Evolutionary conservation across 2,113 vertebrate species (phyloP).

Genomic region (Tupaia tana): DNA sequence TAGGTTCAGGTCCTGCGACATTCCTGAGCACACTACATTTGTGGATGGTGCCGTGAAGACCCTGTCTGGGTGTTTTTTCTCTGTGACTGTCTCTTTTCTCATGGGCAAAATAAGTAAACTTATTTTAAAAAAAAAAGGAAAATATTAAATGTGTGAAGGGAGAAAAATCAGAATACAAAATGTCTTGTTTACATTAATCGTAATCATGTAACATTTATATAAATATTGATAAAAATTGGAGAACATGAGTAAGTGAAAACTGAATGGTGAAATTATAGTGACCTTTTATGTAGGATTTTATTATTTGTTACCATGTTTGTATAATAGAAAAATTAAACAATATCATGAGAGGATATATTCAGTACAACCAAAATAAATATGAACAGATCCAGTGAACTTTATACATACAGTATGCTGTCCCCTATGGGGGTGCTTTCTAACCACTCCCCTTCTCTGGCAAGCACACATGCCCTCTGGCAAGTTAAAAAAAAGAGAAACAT

Average conservation of each 20-base stretch:
- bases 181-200: background rate
- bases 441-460: no score
- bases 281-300: constrained; percentile 37
- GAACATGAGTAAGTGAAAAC: background rate
- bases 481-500: background rate
- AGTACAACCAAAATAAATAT: background rate
- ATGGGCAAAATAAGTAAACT: no score
- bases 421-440: no score
- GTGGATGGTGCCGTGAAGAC: no score
- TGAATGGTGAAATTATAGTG: background rate
- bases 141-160: background rate
- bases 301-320: constrained; percentile 15
- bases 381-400: background rate
- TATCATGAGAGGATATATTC: background rate
- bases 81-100: no score
- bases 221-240: constrained; percentile 20
- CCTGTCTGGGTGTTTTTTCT: no score
- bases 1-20: no score
- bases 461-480: no score
- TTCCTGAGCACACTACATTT: no score
- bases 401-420: background rate
- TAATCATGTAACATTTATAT: background rate
- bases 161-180: background rate
- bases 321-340: background rate
- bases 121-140: no score